Evolutionary conservation across 2,888 invertebrate species (phyloP), one percentile per base, ranked within the genome.

Genomic region (Melinaea marsaeus): DNA sequence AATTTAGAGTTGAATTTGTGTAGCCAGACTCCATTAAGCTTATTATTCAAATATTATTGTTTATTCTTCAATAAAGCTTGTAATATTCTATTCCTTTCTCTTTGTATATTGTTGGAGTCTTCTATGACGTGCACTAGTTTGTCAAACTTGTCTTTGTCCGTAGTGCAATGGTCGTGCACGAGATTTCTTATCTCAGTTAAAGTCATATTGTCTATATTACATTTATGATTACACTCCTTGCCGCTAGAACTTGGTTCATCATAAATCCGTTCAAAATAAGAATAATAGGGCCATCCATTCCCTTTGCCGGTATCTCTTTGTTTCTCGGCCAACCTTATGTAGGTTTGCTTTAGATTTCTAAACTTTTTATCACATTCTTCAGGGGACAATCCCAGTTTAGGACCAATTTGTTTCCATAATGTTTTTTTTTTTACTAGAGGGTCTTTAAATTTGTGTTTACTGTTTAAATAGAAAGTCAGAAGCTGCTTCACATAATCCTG

Each of bases 281-380:
- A 67, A 65, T 77, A 90, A 69, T 90, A 90, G 6, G 87, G 88
- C 90, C 90, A 90, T 59, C 76, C 81, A 57, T 75, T 81, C 7
- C 65, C 70, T 68, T 81, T 82, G 0, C 87, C 89, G n/a, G 79
- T 81, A 13, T 80, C 75, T 54, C 60, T 65, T 46, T 76, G 77
- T 60, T 80, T 85, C 65, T 81, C 85, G n/a, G 82, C 81, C 2
- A 90, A 71, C 60, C 89, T 78, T 2, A 86, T 74, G 60, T 85
- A 90, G 1, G 90, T 89, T 66, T 89, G 89, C 71, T 90, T 90
- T 22, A 90, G 71, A 66, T 90, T 90, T 11, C 90, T 78, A 63
- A 88, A 90, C 63, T 89, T 89, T 57, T 84, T 81, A 65, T 88
- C 86, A 68, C 90, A 90, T 63, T 86, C 88, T 63, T 86, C 88